Evolutionary conservation across 1,140 invertebrate species (phyloP).

Genomic region (Orchesella cincta): DNA sequence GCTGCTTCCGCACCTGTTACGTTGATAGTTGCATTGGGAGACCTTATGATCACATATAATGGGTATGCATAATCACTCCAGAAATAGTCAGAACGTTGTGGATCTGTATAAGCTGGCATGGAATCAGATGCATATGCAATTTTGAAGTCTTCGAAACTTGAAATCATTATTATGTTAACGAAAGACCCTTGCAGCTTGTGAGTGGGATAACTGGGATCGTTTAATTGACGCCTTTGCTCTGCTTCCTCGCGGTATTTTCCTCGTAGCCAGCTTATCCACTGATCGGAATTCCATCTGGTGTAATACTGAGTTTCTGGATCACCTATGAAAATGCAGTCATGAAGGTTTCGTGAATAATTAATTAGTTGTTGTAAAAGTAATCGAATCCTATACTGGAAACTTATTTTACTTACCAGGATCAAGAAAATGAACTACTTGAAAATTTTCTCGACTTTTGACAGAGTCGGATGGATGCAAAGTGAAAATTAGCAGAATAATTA

Average conservation of each 20-base stretch:
- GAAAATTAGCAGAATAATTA: neutral
- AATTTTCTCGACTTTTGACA: slow-evolving; percentile 23
- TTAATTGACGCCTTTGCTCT: neutral
- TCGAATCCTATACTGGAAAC: neutral
- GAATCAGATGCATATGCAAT: slow-evolving; percentile 26
- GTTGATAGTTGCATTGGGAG: slow-evolving; percentile 9
- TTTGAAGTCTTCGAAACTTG: slow-evolving; percentile 6
- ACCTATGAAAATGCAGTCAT: neutral
- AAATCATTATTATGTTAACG: slow-evolving; percentile 31
- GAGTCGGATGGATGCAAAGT: neutral
- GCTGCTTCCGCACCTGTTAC: neutral
- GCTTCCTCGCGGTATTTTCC: slow-evolving; percentile 5
- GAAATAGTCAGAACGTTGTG: slow-evolving; percentile 18
- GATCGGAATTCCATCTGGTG: slow-evolving; percentile 41
- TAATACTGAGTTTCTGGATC: slow-evolving; percentile 8
- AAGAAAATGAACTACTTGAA: slow-evolving; percentile 36
- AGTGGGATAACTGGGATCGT: neutral
- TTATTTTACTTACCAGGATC: slow-evolving; percentile 37
- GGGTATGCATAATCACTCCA: slow-evolving; percentile 39
- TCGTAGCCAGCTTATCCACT: slow-evolving; percentile 36
- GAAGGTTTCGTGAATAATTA: neutral
- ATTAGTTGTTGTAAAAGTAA: neutral
- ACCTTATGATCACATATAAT: slow-evolving; percentile 31
- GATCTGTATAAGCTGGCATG: slow-evolving; percentile 30
- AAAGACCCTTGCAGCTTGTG: neutral